phyloP scores from a whole-genome alignment of 2,113 vertebrate genomes.

The Neotoma lepida region DNA sequence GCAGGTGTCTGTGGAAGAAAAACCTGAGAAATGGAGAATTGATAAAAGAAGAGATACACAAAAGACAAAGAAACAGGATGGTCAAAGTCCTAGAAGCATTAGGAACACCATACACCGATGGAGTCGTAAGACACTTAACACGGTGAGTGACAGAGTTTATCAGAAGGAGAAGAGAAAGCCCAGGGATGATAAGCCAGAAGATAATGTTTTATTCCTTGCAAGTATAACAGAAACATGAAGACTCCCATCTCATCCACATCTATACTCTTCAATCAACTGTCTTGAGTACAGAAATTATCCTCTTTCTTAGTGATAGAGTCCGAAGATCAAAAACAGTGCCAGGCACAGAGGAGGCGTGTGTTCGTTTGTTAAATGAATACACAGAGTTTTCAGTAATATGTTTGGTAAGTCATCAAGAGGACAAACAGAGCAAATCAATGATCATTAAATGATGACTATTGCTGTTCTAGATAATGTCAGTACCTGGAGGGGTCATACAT shows the following conservation, averaged over 20 bases:
- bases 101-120: background rate
- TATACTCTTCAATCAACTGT: background rate
- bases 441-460: background rate
- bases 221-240: background rate
- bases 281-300: background rate
- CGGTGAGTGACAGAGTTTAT: rapidly evolving
- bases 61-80: background rate
- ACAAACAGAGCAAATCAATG: background rate
- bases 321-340: background rate
- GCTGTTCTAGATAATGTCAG: background rate
- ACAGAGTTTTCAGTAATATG: background rate
- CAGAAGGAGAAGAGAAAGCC: background rate
- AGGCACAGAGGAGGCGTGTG: background rate
- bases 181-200: background rate
- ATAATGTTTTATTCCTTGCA: background rate
- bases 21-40: background rate
- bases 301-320: background rate
- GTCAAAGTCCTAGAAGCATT: background rate
- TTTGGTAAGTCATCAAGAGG: background rate
- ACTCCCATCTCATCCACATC: background rate
- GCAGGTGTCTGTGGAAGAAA: background rate
- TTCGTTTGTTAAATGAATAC: background rate
- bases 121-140: background rate
- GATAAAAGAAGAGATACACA: background rate
- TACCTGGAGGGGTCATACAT: background rate